phyloP scores from a whole-genome alignment of 1,140 invertebrate species.

The Coenobita brevimanus region DNA sequence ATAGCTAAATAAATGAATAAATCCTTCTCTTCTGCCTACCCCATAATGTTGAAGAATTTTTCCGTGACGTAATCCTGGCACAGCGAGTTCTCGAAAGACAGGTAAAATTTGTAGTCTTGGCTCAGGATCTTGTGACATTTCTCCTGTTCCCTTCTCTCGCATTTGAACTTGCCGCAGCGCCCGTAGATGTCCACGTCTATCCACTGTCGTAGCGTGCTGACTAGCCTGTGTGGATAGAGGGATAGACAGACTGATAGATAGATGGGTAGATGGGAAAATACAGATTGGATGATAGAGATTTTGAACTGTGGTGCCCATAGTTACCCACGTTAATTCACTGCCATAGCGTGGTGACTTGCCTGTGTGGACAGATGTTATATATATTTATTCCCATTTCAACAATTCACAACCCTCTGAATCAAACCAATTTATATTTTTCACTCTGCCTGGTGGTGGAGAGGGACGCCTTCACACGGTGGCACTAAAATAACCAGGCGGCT shows the following conservation, averaged over 20 bases:
- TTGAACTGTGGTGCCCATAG: no score
- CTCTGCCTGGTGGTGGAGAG: no score
- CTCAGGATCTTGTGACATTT: constrained; percentile 69
- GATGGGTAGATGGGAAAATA: neutral
- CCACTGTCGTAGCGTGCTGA: neutral
- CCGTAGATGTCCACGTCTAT: constrained; percentile 91
- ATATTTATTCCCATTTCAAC: no score
- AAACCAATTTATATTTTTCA: no score
- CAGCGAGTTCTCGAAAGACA: constrained; percentile 75
- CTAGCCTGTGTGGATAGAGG: neutral
- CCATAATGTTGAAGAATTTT: constrained; percentile 72
- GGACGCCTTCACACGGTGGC: no score
- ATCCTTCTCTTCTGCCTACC: no score
- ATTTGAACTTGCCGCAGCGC: constrained; percentile 88
- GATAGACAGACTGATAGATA: neutral
- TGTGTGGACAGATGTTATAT: no score
- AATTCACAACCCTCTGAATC: no score
- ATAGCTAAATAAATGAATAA: neutral
- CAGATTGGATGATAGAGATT: neutral
- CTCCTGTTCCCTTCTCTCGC: constrained; percentile 72
- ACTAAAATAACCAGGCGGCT: no score
- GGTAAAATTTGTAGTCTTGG: constrained; percentile 72
- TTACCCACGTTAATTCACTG: no score
- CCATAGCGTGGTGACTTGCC: no score
- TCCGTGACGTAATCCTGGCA: constrained; percentile 76